Conservation (phyloP, 2,888 invertebrate genomes). For the Oxytorus armatus region DNA sequence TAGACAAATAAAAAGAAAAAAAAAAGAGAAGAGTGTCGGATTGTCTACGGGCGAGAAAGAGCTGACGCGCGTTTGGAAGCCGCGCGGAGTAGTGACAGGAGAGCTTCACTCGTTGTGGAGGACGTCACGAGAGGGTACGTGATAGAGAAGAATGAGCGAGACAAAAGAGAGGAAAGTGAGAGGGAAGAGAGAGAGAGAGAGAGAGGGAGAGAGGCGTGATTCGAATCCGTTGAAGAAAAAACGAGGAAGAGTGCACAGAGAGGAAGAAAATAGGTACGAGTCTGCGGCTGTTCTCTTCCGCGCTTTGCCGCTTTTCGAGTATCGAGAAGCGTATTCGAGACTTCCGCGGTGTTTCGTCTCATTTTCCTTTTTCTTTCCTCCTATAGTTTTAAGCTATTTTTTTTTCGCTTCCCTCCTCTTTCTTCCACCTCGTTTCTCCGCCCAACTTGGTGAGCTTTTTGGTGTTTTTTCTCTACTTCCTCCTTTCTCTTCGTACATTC, state of each 20-base stretch:
- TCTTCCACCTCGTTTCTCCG: conserved; percentile 32
- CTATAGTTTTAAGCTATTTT: conserved; percentile 9
- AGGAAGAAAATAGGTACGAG: conserved; percentile 57
- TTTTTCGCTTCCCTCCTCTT: conserved; percentile 32
- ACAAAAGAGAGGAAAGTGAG: conserved; percentile 7
- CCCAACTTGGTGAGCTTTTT: not conserved
- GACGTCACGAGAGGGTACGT: conserved; percentile 54
- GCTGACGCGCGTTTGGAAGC: conserved; percentile 59
- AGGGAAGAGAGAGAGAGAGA: conserved; percentile 22
- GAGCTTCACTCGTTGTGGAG: conserved; percentile 50
- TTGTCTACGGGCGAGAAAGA: conserved; percentile 57
- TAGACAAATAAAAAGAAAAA: conserved; percentile 32
- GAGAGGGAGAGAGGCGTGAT: conserved; percentile 76
- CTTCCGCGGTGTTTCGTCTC: conserved; percentile 56
- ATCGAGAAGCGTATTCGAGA: conserved; percentile 65
- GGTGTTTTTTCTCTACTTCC: conserved; percentile 28
- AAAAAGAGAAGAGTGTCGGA: conserved; percentile 34
- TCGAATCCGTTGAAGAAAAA: conserved; percentile 74
- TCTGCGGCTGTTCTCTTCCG: conserved; percentile 59
- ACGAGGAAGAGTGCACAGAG: no score
- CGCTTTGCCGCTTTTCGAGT: conserved; percentile 60
- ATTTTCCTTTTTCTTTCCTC: not conserved
- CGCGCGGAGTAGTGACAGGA: conserved; percentile 47
- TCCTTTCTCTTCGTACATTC: conserved; percentile 29
- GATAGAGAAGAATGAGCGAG: conserved; percentile 34